Evolutionary conservation across 1,140 invertebrate genomes (phyloP), one percentile per base, ranked within the genome.

Genomic region (Leptoteleia sp.): DNA sequence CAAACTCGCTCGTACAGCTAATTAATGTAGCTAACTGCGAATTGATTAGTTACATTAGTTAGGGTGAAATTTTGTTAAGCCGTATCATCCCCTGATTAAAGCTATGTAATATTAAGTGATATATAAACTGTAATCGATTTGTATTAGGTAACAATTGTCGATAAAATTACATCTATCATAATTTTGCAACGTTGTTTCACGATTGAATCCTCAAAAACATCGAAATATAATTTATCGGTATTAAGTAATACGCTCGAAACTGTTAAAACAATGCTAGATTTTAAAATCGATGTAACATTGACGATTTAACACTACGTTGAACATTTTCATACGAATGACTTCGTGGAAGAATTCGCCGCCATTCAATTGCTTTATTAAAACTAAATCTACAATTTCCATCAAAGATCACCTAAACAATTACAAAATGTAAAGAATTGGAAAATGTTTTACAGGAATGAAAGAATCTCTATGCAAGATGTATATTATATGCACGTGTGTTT

Each of bases 331-430:
- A 52, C 57, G 48, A 75, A 83, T 73, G 81, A 84, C 82, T 85
- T 86, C 80, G 80, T 84, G 85, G 80, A 87, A 87, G 85, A 87
- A 83, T 87, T 85, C 80, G 80, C 84, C 84, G 83, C 84, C 83
- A 82, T 82, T 82, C 75, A 71, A 82, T 59, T 80, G 79, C 64
- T 80, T n/a, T 76, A 73, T 70, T 83, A 82, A 84, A 85, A 85
- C 64, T 83, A 86, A 85, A 82, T 67, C 73, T 84, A 84, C 72
- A 80, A 73, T 64, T 50, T 50, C 35, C 62, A 64, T 50, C 61
- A 81, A 76, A 54, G 68, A 13, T 81, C 43, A 43, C 13, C 76
- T 81, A 83, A 83, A 79, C 68, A 73, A 81, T 81, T 72, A 77
- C 52, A 81, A 80, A 81, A 80, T 55, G 37, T 50, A 67, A 81